A percentile compares a stretch with the other conserved stretches of the same genome.
phyloP scores from a whole-genome alignment of 2,888 invertebrate genomes.

The Stegophylla sp. region DNA sequence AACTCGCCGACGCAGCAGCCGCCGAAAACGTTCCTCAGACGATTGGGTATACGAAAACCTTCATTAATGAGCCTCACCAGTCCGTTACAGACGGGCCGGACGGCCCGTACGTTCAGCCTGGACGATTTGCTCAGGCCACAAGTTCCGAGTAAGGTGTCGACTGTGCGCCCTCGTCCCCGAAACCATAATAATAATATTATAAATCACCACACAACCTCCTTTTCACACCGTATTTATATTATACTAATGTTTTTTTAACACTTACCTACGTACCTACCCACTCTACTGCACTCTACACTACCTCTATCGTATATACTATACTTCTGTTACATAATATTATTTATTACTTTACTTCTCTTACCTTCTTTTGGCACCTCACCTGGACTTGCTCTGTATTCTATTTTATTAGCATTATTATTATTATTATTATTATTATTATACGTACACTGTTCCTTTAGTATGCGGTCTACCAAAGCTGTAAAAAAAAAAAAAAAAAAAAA shows the following conservation, averaged over 20 bases:
- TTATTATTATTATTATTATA: no score
- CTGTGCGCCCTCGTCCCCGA: conserved; percentile 34
- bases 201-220: neutral
- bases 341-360: neutral
- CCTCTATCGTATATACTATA: no score
- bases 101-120: conserved; percentile 80
- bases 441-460: no score
- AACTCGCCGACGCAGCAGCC: conserved; percentile 55
- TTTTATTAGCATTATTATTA: no score
- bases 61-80: conserved; percentile 82
- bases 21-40: conserved; percentile 77
- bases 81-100: conserved; percentile 66
- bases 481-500: no score
- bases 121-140: conserved; percentile 80
- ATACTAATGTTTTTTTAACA: neutral
- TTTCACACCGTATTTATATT: neutral
- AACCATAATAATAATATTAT: no score
- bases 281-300: conserved; percentile 15
- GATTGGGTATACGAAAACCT: conserved; percentile 87
- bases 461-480: no score
- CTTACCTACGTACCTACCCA: neutral
- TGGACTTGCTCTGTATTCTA: conserved; percentile 45
- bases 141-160: conserved; percentile 61
- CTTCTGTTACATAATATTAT: neutral
- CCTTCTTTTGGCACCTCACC: conserved; percentile 36